phyloP scores from a whole-genome alignment of 2,888 invertebrate species.

The Ochropacha duplaris region DNA sequence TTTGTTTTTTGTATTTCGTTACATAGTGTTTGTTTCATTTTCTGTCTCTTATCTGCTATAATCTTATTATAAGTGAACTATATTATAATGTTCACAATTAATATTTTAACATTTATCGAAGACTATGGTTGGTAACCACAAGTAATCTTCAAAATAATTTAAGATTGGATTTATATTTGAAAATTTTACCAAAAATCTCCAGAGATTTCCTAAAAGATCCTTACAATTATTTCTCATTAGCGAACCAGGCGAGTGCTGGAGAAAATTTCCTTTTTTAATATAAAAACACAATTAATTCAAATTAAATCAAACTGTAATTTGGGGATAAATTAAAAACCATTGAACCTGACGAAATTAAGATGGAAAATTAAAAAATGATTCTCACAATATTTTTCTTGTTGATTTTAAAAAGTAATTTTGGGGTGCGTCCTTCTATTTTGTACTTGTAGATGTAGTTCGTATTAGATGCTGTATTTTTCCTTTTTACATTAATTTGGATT shows the following conservation, averaged over 20 bases:
- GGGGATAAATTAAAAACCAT: constrained; percentile 29
- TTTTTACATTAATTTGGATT: background rate
- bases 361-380: background rate
- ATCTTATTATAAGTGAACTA: no score
- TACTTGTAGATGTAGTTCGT: background rate
- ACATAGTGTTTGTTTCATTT: no score
- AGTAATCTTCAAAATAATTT: background rate
- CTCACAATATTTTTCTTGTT: background rate
- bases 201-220: constrained; percentile 23
- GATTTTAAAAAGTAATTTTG: background rate
- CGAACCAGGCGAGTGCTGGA: background rate
- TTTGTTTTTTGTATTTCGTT: no score
- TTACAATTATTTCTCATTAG: constrained; percentile 47
- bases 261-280: background rate
- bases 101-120: no score
- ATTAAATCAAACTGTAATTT: constrained; percentile 43
- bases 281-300: constrained; percentile 44
- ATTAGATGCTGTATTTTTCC: background rate
- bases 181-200: background rate
- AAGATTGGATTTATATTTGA: background rate
- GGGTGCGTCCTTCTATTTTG: background rate
- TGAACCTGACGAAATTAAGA: background rate
- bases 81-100: no score
- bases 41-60: no score
- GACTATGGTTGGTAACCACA: background rate